Percentiles rank a stretch among this genome's conserved stretches.
Conservation (phyloP, 2,797 vertebrate genomes). For the Takifugu rubripes region DNA sequence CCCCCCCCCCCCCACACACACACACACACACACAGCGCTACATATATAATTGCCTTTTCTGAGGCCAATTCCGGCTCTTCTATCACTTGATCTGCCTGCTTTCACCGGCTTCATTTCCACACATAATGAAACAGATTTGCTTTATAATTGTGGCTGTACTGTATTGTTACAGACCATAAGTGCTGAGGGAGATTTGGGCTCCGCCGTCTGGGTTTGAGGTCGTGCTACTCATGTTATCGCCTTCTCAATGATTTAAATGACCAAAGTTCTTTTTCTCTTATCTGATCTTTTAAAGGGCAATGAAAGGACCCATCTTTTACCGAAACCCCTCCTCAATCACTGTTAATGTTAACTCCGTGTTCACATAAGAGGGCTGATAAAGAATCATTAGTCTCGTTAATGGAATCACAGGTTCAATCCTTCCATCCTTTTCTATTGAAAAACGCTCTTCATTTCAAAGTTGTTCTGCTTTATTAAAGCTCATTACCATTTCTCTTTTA, state of each 20-base stretch:
- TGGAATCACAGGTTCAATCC: conserved; percentile 91
- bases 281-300: conserved; percentile 83
- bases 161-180: conserved; percentile 68
- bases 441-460: conserved; percentile 98
- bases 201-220: conserved; percentile 63
- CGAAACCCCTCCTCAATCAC: conserved; percentile 89
- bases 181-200: conserved; percentile 64
- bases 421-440: conserved; percentile 91
- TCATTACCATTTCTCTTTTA: conserved; percentile 99
- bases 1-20: neutral
- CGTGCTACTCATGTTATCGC: conserved; percentile 70
- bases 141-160: conserved; percentile 68
- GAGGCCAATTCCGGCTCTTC: conserved; percentile 37
- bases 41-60: conserved; percentile 23
- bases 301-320: conserved; percentile 87
- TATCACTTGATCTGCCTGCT: conserved; percentile 58
- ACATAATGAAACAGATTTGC: conserved; percentile 67
- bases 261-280: conserved; percentile 76
- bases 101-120: conserved; percentile 58
- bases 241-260: conserved; percentile 76
- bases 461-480: conserved; percentile 99
- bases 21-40: neutral
- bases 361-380: conserved; percentile 90
- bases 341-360: conserved; percentile 86
- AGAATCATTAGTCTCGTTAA: conserved; percentile 97